Conservation (phyloP, 1,140 invertebrate genomes). For the Pentalonia nigronervosa region DNA sequence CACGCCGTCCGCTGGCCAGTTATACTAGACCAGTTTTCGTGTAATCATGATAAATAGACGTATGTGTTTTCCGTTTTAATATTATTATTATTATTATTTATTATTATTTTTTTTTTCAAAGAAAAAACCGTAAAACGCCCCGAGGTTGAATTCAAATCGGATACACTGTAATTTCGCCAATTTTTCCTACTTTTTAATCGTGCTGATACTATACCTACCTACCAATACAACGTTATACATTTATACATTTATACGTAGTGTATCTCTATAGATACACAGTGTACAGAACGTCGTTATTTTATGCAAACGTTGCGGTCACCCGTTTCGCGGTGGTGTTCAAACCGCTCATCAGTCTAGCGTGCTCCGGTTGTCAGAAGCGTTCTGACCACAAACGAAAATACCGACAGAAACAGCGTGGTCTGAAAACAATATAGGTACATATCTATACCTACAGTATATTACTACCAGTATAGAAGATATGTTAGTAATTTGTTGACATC, state of each 20-base stretch:
- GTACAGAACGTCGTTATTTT: neutral
- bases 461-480: neutral
- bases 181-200: conserved; percentile 36
- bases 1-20: neutral
- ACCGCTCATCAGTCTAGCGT: conserved; percentile 49
- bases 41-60: neutral
- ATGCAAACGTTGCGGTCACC: conserved; percentile 23
- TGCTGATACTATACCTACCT: neutral
- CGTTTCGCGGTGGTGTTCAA: neutral
- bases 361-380: conserved; percentile 34
- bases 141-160: conserved; percentile 5
- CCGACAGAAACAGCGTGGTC: neutral
- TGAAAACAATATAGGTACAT: neutral
- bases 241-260: neutral
- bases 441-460: neutral
- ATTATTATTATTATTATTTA: neutral
- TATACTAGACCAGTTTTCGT: conserved; percentile 38
- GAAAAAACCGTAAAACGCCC: conserved; percentile 33
- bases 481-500: neutral
- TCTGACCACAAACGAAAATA: conserved; percentile 36
- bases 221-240: neutral
- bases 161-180: conserved; percentile 28
- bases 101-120: neutral
- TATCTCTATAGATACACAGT: neutral
- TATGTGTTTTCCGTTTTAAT: conserved; percentile 24